These are phyloP conservation scores for Hirudinaria manillensis DNA, from an alignment of 2,888 invertebrate species.

Conservation along the genomic window DNA sequence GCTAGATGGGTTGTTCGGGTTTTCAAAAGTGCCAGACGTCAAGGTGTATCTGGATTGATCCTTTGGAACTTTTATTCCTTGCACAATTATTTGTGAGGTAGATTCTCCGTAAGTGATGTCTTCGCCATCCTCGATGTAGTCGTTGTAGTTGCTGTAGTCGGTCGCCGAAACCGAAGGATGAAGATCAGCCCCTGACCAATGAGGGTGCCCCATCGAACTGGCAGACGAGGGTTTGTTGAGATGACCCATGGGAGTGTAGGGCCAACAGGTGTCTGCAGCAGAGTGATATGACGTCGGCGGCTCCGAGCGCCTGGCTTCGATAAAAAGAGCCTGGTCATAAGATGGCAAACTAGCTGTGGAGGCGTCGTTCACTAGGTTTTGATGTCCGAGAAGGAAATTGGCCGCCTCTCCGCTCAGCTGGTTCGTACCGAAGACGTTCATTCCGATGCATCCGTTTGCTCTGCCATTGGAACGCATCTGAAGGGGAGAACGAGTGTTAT, in stretches of 20 bases:
- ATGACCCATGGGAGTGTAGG: constrained; percentile 8
- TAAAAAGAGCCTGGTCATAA: constrained; percentile 9
- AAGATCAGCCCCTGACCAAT: constrained; percentile 7
- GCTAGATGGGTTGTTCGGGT: constrained; percentile 8
- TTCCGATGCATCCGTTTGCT: constrained; percentile 23
- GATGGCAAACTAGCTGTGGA: constrained; percentile 7
- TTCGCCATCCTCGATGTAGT: constrained; percentile 19
- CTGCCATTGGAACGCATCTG: constrained; percentile 10
- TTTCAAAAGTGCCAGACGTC: constrained; percentile 7
- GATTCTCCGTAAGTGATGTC: neutral
- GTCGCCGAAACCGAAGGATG: neutral
- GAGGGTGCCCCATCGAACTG: constrained; percentile 8
- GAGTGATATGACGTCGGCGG: neutral
- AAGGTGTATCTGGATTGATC: constrained; percentile 30
- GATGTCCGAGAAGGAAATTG: neutral
- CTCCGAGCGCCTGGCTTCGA: constrained; percentile 12
- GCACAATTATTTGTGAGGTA: neutral
- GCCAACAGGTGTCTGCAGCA: neutral
- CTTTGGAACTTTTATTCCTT: constrained; percentile 4
- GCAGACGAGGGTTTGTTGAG: constrained; percentile 21
- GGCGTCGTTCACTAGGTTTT: constrained; percentile 9
- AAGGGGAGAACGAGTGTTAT: constrained; percentile 4
- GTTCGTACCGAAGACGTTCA: constrained; percentile 5
- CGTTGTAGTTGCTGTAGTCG: constrained; percentile 21
- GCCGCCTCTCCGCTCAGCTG: neutral